Base-by-base conservation (phyloP, 2,888 invertebrate genomes). In the Macropis europaea region DNA sequence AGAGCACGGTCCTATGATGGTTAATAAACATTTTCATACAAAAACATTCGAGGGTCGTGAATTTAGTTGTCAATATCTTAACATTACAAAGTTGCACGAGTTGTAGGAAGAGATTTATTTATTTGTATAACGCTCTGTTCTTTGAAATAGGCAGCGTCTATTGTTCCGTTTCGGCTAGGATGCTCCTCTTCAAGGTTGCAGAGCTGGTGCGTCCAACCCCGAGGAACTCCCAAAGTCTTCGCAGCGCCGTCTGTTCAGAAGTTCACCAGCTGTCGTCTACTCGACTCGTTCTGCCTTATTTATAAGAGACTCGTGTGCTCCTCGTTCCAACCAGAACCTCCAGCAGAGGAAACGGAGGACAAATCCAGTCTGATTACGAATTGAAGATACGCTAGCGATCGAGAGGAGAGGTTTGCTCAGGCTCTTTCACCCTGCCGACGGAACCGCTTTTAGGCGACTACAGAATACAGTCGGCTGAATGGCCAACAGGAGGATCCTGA, bases 331-430 rank as follows among this genome's bases (percentile, higher is more conserved):
- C 38, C 53, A 38, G 48, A 59, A 22, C 56, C 45, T 43, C 36
- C n/a, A n/a, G 40, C 36, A 24, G 40, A 66, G 57, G 34, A 56
- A 52, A 56, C 48, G 26, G 61, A 69, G 66, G 70, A 81, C 76
- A 77, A 84, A 71, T 71, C 80, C 73, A 43, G 71, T 71, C 78
- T 82, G 84, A 81, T 84, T 84, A 82, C 79, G 73, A 84, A 81
- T 84, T 82, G 80, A 84, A 76, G 69, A 52, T 52, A 69, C 59
- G 56, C 60, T 47, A 36, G 34, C 60, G 57, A 59, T 54, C 53
- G 53, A 32, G 52, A 38, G 13, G 56, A 61, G 45, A 68, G 61
- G 69, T 68, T 70, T 72, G 54, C 61, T 47, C 43, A 45, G 45
- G 32, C 50, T 34, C 24, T 19, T 56, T 62, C 28, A 34, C 59